Evolutionary conservation across 2,113 vertebrate species (phyloP).

Genomic region (Rattus rattus): DNA sequence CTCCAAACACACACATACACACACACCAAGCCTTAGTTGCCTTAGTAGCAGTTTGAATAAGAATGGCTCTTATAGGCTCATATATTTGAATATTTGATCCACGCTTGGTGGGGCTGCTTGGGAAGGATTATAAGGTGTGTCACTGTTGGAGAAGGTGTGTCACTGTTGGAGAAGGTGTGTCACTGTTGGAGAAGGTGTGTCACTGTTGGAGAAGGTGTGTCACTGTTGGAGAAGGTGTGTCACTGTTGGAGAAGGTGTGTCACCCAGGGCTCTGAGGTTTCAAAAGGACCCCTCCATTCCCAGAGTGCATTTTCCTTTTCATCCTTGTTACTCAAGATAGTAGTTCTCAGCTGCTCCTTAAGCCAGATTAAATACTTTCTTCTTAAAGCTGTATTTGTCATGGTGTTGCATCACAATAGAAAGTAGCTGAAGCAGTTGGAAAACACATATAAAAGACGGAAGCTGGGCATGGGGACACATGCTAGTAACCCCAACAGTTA

Average conservation of each 20-base stretch:
- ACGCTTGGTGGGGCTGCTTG: background rate
- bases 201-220: background rate
- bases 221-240: background rate
- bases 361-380: background rate
- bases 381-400: background rate
- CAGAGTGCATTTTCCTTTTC: background rate
- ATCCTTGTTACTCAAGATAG: background rate
- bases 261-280: background rate
- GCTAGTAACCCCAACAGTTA: background rate
- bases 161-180: background rate
- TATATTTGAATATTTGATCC: background rate
- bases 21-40: background rate
- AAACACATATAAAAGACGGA: background rate
- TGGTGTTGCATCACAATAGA: background rate
- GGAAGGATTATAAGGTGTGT: background rate
- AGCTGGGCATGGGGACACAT: background rate
- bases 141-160: background rate
- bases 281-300: background rate
- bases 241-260: background rate
- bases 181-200: background rate
- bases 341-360: background rate
- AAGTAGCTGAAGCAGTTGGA: background rate
- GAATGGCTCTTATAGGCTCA: background rate
- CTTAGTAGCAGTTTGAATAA: background rate
- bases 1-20: background rate